Evolutionary conservation across 2,888 invertebrate genomes (phyloP), one percentile per base, ranked within the genome.

Genomic region (Harpagoxenus sublaevis): DNA sequence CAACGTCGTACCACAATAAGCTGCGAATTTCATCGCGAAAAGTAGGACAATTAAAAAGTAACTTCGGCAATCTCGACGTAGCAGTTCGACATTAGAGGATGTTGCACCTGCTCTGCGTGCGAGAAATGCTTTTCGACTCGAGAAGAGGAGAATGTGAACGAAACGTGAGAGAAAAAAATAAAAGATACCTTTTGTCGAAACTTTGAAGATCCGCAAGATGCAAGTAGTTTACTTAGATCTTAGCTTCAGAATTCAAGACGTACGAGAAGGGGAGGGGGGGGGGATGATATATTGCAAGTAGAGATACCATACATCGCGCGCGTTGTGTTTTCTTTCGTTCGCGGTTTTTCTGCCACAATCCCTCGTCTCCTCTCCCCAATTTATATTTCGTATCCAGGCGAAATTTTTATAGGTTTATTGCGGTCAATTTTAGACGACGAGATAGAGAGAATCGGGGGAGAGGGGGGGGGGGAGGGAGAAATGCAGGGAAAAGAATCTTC

Each of bases 41-140:
- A 88, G 81, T 86, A 51, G 74, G 68, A 86, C 84, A 88, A 88
- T 84, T 88, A 82, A 53, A 70, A 68, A 48, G 68, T 55, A 63
- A 81, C 83, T 57, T 39, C 39, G 55, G 81, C 70, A 77, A 66
- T 48, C 53, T 77, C 66, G 42, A 39, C 31, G 31, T 15, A 31
- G 31, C 66, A 55, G 51, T 66, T 66, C 23, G 28, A 66, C 53
- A 39, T 35, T 23, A 6, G 23, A 39, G 39, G n/a, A 53, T 28
- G 31, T 31, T 78, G 31, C 57, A 48, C 31, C 42, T 63, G 48
- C 31, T 62, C 66, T n/a, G 28, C 42, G 53, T 18, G 39, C 55
- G 66, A 18, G 39, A 18, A 39, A 55, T 55, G 53, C 63, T 23
- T 23, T 6, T 18, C 3, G n/a, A 15, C 12, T n/a, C 28, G 6